Base-by-base conservation (phyloP, 1,140 invertebrate genomes). In the Rhysida immarginata region DNA sequence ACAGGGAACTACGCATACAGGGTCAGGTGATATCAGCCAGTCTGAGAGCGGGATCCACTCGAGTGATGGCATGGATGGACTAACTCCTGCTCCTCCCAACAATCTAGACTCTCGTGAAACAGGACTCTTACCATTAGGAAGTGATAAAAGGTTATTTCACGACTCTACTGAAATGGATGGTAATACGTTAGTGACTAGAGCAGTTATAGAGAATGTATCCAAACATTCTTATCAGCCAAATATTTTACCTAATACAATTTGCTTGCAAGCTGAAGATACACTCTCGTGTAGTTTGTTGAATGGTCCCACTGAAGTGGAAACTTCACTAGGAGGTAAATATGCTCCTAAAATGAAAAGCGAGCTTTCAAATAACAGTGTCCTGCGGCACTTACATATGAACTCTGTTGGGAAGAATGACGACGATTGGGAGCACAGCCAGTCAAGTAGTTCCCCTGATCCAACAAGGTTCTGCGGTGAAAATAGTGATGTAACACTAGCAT, bases 21-120 rank as follows among this genome's bases (percentile, higher is more conserved):
- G 44, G 3, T 46, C 44, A 23, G 44, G 44, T 18, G 50, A 52
- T 26, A 35, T 35, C 25, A 52, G 50, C 27, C 50, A 52, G 50
- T 21, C 50, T 14, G 50, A 52, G 23, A 52, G 50, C 23, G 50
- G 50, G 8, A 35, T 52, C 25, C 50, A 52, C 25, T 52, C 50
- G 5, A 26, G 50, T 35, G 27, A 52, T 52, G 50, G 50, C 5
- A 46, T 46, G 44, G 44, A 46, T 23, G 8, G 23, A 5, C 20
- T 26, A 2, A 26, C 49, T 20, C 8, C 49, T 13, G 49, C 20
- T 25, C 11, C 8, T 26, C 26, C 49, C 3, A 51, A 51, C 24
- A 51, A 51, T 27, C 20, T 51, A 21, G 49, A 51, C 49, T 8
- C 11, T 11, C 45, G 45, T 13, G 45, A 18, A 18, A n/a, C n/a